Evolutionary conservation across 2,113 vertebrate species (phyloP), one percentile per base, ranked within the genome.

Genomic region (Hippocampus comes): DNA sequence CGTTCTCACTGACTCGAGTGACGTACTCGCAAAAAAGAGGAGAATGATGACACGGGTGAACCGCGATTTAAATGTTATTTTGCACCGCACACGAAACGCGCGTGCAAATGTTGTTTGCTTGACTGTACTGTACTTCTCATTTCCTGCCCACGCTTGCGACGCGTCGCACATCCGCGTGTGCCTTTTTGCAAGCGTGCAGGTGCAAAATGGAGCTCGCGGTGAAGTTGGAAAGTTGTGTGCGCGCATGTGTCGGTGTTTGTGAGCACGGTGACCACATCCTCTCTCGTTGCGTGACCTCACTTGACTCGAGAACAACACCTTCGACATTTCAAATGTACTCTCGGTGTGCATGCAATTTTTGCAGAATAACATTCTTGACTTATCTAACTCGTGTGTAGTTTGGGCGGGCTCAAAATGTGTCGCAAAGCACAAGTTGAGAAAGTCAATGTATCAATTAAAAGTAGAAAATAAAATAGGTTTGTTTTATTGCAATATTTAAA

Each of bases 251-350:
- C 2, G 4, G 53, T 57, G 15, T 75, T 79, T 77, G 64, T 70
- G 61, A 53, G 74, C 79, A 74, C 67, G 55, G 77, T 10, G 70
- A 89, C 90, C 90, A 90, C 90, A 84, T 91, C 90, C 90, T 86
- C 75, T 67, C 55, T 68, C 59, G 34, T 78, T 78, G 63, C 42
- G 42, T 4, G 42, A 30, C 61, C 46, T 68, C 9, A 49, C 74
- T 43, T 42, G 25, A 64, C 66, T 76, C 51, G 2, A 57, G 10
- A 56, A 56, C 17, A 4, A 20, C 15, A 5, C 8, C 20, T 5
- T 21, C 8, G 8, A 53, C 20, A 7, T 53, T 53, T 53, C 51
- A 6, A 21, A 21, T 53, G 51, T 53, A 5, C 5, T 53, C 5
- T 53, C 5, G 18, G 20, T 53, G 2, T 20, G 18, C 20, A 53